Percentiles rank a stretch among this genome's conserved stretches.
These are phyloP conservation scores for Cylindroiulus punctatus DNA, from an alignment of 2,888 invertebrate genomes.

Conservation along the genomic window DNA sequence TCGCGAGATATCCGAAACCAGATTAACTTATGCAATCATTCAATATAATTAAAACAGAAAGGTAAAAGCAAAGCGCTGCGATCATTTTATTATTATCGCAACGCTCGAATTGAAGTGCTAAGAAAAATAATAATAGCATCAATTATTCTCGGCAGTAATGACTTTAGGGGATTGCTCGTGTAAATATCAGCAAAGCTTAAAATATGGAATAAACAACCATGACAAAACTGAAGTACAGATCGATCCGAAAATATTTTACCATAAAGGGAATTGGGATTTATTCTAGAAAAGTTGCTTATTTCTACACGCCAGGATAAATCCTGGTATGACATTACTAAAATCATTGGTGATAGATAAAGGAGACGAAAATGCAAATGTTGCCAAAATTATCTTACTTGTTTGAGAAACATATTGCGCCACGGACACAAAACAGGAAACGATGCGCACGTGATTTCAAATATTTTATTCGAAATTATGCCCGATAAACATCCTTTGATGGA, in stretches of 20 bases:
- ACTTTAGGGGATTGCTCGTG: too few species aligned
- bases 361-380: constrained; percentile 6
- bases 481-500: constrained; percentile 16
- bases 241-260: too few species aligned
- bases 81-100: too few species aligned
- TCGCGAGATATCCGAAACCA: neutral
- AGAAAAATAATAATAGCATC: too few species aligned
- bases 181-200: too few species aligned
- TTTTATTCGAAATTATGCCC: constrained; percentile 22
- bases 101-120: too few species aligned
- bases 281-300: neutral
- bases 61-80: neutral
- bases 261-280: neutral
- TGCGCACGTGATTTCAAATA: neutral
- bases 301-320: constrained; percentile 2
- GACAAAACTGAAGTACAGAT: too few species aligned
- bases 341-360: neutral
- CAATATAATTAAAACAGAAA: neutral
- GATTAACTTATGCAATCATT: neutral
- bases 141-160: too few species aligned
- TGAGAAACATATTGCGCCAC: neutral
- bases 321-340: neutral
- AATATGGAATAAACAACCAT: too few species aligned
- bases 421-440: neutral
- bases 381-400: neutral